Base-by-base conservation (phyloP, 2,113 vertebrate species). In the Tragelaphus imberbis region DNA sequence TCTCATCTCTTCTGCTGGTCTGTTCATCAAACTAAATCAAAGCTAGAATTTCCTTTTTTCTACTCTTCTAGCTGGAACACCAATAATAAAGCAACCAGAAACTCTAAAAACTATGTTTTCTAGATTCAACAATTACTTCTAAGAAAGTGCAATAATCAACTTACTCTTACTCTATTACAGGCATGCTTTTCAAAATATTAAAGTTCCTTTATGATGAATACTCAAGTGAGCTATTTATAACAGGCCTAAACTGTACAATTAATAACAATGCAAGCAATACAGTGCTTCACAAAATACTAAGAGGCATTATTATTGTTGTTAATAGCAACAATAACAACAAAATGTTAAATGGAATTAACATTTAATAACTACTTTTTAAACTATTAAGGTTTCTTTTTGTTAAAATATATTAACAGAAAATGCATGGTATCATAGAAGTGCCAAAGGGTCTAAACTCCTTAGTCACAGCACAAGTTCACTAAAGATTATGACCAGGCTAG, bases 341-440 rank as follows among this genome's bases (percentile, higher is more conserved):
- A 47, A 61, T 21, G 16, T 12, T 49, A 49, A 49, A 49, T 49
- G 55, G 65, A 95, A 97, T 84, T 79, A 84, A 94, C 23, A 97
- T 77, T 97, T 88, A 97, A 58, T 30, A 95, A 93, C 40, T 96
- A 33, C 19, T 61, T 95, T 81, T 71, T 84, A 77, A 86, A 94
- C 40, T 88, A n/a, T 94, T 97, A 86, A 94, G 17, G 91, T 53
- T 92, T 94, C 56, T 97, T 93, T 94, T 88, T 96, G 84, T 97
- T 94, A 95, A 97, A 96, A 56, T 84, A 94, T 71, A 90, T 88
- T 81, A 92, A 95, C 30, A 97, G 53, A 97, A 98, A 97, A 96
- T 96, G 94, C 95, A 97, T 91, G 95, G 65, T 97, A 95, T 96
- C 85, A 97, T 51, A 95, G n/a, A 95, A 94, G 75, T 75, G 40